These are phyloP conservation scores for Lasioglossum baleicum DNA, from an alignment of 1,140 invertebrate genomes.

Conservation along the genomic window DNA sequence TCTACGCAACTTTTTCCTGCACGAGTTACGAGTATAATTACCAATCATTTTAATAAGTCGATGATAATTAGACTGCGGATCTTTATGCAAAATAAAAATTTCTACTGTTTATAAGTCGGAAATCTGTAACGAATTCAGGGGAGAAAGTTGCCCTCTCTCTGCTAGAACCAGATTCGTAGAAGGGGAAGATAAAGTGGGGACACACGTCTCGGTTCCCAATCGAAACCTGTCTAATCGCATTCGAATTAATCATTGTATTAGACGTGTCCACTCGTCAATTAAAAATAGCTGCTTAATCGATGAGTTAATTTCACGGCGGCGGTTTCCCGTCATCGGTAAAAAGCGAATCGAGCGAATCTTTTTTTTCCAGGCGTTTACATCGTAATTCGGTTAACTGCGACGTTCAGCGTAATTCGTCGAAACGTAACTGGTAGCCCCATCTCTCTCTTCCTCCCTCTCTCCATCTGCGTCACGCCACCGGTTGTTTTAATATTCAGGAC, in stretches of 20 bases:
- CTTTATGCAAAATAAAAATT: too few relatives aligned
- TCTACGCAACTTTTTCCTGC: too few relatives aligned
- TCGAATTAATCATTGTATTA: constrained; percentile 18
- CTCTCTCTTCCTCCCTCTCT: background rate
- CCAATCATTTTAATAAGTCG: too few relatives aligned
- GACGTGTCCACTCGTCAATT: background rate
- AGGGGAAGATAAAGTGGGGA: too few relatives aligned
- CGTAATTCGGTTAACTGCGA: constrained; percentile 27
- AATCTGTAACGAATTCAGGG: too few relatives aligned
- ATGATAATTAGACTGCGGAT: too few relatives aligned
- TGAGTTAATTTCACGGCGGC: background rate
- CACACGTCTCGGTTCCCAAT: too few relatives aligned
- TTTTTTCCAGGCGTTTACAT: background rate
- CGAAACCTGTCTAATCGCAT: background rate
- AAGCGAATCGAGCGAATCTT: background rate
- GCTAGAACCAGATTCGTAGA: too few relatives aligned
- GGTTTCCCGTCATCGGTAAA: background rate
- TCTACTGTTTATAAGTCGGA: too few relatives aligned
- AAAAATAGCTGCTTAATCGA: constrained; percentile 19
- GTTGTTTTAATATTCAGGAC: constrained; percentile 12
- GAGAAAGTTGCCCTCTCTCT: too few relatives aligned
- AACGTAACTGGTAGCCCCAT: background rate
- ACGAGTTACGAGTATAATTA: too few relatives aligned
- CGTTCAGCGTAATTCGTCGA: constrained; percentile 8
- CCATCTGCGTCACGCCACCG: background rate